These are phyloP conservation scores for Drosophila pandora DNA, from an alignment of 1,140 invertebrate genomes.

Conservation along the genomic window DNA sequence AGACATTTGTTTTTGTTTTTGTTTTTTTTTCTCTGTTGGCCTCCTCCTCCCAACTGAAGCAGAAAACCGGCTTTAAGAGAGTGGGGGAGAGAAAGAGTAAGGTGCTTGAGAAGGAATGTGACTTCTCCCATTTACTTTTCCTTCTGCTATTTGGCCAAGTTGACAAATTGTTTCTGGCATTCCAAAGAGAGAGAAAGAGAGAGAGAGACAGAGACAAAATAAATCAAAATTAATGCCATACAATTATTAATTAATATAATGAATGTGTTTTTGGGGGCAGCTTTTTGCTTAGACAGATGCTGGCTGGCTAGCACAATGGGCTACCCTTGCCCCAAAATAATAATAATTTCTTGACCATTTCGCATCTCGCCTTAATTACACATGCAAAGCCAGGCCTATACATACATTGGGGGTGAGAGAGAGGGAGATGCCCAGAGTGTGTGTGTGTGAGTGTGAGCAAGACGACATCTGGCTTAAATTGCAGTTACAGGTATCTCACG, in stretches of 20 bases:
- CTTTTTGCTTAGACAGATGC: slow-evolving; percentile 56
- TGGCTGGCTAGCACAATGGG: not conserved
- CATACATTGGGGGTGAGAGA: slow-evolving; percentile 1
- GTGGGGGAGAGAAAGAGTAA: not conserved
- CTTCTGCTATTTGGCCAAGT: slow-evolving; percentile 33
- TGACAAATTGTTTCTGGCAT: slow-evolving; percentile 41
- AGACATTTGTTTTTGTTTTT: slow-evolving; percentile 58
- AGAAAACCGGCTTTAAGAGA: slow-evolving; percentile 35
- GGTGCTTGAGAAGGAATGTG: slow-evolving; percentile 18
- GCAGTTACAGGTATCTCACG: slow-evolving; percentile 26
- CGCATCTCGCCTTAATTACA: slow-evolving; percentile 53
- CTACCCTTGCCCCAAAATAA: not conserved
- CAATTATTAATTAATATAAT: slow-evolving; percentile 80
- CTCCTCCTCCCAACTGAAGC: slow-evolving; percentile 2
- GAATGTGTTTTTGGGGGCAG: slow-evolving; percentile 52
- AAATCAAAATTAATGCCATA: slow-evolving; percentile 79
- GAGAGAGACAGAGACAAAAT: slow-evolving; percentile 27
- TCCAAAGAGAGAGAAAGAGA: slow-evolving; percentile 16
- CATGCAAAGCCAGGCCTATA: slow-evolving; percentile 55
- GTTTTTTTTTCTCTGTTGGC: slow-evolving; percentile 49
- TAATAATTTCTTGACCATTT: slow-evolving; percentile 59
- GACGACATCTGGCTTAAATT: slow-evolving; percentile 56
- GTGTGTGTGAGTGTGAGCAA: slow-evolving; percentile 1
- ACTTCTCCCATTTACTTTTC: slow-evolving; percentile 26
- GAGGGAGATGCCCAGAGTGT: slow-evolving; percentile 15